These are phyloP conservation scores for Aulostomus chinensis DNA, from an alignment of 2,797 vertebrate genomes.

Conservation along the genomic window DNA sequence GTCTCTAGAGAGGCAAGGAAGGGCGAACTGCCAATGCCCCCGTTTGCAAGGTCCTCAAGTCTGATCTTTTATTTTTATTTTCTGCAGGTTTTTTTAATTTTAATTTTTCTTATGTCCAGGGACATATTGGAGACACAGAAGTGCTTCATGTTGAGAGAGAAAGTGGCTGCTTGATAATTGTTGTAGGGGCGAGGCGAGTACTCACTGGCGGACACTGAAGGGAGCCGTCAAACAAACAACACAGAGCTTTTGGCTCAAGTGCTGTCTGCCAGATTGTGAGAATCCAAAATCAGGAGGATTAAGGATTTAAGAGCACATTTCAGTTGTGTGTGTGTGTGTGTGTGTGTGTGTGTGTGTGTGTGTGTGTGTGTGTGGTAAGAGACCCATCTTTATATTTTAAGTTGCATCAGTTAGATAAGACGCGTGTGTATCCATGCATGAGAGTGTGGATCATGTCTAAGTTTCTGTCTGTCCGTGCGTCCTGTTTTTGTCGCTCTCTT, in stretches of 20 bases:
- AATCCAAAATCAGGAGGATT: not conserved
- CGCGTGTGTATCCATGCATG: not conserved
- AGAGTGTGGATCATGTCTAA: not conserved
- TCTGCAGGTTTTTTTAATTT: no score
- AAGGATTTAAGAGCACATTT: not conserved
- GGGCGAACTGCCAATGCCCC: not conserved
- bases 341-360: no score
- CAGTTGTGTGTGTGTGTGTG: no score
- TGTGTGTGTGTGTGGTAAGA: no score
- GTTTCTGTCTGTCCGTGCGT: constrained; percentile 17
- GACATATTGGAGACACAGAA: no score
- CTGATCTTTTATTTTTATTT: not conserved
- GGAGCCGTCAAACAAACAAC: not conserved
- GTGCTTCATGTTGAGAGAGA: not conserved
- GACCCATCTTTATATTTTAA: no score
- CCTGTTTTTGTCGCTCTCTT: constrained; percentile 1
- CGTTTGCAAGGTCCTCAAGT: not conserved
- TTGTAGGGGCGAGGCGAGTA: not conserved
- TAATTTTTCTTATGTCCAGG: no score
- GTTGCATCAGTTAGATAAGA: not conserved
- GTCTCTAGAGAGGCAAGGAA: not conserved
- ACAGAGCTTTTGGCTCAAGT: not conserved
- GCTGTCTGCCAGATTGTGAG: not conserved
- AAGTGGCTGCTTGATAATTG: not conserved
- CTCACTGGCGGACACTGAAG: not conserved